phyloP scores from a whole-genome alignment of 2,888 invertebrate species.

The Mantis religiosa region DNA sequence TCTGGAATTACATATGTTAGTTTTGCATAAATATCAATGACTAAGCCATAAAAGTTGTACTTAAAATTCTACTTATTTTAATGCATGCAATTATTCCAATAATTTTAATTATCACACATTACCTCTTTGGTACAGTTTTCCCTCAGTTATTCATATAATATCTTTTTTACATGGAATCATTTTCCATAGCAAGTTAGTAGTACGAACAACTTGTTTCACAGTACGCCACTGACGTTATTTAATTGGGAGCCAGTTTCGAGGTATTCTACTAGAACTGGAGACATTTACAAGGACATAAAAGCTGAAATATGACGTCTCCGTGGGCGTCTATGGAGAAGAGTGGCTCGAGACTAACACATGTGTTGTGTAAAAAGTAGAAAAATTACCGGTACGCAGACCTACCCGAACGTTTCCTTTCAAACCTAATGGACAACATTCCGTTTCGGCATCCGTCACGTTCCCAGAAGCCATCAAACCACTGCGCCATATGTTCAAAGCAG shows the following conservation, averaged over 20 bases:
- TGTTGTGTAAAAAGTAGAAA: background rate
- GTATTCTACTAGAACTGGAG: background rate
- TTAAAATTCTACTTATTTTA: too few species aligned
- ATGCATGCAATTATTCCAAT: too few species aligned
- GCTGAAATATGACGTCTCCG: background rate
- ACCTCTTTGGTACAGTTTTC: too few species aligned
- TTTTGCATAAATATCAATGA: too few species aligned
- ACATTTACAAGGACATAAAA: background rate
- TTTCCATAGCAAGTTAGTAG: too few species aligned
- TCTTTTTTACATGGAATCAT: too few species aligned
- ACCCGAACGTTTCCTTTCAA: background rate
- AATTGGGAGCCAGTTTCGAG: background rate
- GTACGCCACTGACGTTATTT: background rate
- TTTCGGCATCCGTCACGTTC: background rate
- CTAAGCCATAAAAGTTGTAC: too few species aligned
- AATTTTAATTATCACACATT: too few species aligned
- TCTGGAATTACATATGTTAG: too few species aligned
- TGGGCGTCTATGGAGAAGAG: background rate
- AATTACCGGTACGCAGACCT: background rate
- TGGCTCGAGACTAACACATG: background rate
- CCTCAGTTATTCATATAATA: too few species aligned
- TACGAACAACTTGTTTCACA: background rate
- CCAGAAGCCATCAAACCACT: background rate
- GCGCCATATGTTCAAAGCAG: background rate
- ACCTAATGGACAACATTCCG: background rate